Conservation (phyloP, 2,113 vertebrate genomes). For the Eulacestoma nigropectus region DNA sequence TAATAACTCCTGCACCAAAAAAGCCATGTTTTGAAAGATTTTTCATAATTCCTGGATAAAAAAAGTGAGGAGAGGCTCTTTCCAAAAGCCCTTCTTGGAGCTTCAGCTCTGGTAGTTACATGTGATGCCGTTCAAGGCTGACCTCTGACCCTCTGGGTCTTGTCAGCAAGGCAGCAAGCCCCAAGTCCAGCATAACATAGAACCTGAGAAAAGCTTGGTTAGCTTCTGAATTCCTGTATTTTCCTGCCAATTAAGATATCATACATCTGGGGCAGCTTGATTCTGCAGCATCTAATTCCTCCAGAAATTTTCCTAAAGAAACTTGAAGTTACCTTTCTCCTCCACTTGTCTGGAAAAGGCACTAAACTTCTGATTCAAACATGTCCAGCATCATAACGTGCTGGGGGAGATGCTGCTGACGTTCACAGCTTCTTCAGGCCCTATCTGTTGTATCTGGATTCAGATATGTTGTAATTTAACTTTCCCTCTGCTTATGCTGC, state of each 20-base stretch:
- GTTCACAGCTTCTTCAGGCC: not conserved
- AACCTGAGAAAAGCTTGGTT: not conserved
- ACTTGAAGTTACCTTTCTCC: not conserved
- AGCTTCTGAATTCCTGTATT: not conserved
- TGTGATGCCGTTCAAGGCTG: not conserved
- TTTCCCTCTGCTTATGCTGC: not conserved
- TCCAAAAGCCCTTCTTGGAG: not conserved
- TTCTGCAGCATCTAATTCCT: not conserved
- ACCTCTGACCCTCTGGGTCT: not conserved
- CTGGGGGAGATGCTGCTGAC: not conserved
- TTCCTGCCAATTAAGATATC: not conserved
- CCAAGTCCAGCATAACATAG: not conserved
- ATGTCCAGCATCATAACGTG: not conserved
- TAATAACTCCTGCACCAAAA: not conserved
- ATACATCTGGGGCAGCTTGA: not conserved
- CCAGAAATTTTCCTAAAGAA: not conserved
- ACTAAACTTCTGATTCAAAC: not conserved
- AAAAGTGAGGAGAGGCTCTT: not conserved
- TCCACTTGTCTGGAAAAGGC: not conserved
- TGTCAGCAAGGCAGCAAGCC: not conserved
- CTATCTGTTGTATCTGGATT: not conserved
- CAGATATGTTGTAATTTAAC: not conserved
- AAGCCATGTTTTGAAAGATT: not conserved
- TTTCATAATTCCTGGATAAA: not conserved
- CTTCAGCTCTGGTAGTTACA: not conserved